Evolutionary conservation across 2,888 invertebrate species (phyloP).

Genomic region (Clepsis dumicolana): DNA sequence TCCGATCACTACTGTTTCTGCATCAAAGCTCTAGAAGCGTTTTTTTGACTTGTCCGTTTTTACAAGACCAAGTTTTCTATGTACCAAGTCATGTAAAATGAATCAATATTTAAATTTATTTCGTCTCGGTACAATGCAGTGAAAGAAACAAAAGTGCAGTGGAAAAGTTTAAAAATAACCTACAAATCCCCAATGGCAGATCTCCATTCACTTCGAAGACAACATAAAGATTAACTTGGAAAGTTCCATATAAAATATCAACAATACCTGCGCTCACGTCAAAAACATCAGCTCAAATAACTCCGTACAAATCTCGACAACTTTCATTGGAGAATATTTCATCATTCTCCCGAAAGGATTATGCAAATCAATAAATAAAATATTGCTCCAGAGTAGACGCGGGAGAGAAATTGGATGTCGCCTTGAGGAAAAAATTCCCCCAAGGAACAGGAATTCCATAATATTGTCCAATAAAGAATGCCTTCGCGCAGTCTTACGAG

Average conservation of each 20-base stretch:
- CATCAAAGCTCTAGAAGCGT: too few relatives aligned
- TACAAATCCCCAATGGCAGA: not conserved
- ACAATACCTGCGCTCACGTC: constrained; percentile 9
- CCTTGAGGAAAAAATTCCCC: constrained; percentile 56
- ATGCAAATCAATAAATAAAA: constrained; percentile 69
- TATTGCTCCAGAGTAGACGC: constrained; percentile 57
- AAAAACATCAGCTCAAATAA: constrained; percentile 25
- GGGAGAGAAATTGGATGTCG: constrained; percentile 60
- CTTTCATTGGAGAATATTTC: constrained; percentile 48
- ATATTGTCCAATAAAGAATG: constrained; percentile 65
- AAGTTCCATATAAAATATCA: constrained; percentile 12
- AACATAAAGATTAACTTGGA: not conserved
- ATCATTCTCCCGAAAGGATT: constrained; percentile 56
- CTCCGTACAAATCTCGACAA: constrained; percentile 24
- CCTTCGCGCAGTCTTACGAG: constrained; percentile 48
- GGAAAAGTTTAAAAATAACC: not conserved
- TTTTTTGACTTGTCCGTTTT: too few relatives aligned
- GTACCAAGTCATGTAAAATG: too few relatives aligned
- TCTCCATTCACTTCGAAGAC: not conserved
- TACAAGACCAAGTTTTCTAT: too few relatives aligned
- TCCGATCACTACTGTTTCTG: too few relatives aligned
- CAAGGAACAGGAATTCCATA: constrained; percentile 63
- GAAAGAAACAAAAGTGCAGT: too few relatives aligned
- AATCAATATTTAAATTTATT: too few relatives aligned
- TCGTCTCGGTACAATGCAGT: too few relatives aligned